Percentiles rank a stretch among this genome's conserved stretches.
phyloP scores from a whole-genome alignment of 2,113 vertebrate species.

The Zingel zingel region DNA sequence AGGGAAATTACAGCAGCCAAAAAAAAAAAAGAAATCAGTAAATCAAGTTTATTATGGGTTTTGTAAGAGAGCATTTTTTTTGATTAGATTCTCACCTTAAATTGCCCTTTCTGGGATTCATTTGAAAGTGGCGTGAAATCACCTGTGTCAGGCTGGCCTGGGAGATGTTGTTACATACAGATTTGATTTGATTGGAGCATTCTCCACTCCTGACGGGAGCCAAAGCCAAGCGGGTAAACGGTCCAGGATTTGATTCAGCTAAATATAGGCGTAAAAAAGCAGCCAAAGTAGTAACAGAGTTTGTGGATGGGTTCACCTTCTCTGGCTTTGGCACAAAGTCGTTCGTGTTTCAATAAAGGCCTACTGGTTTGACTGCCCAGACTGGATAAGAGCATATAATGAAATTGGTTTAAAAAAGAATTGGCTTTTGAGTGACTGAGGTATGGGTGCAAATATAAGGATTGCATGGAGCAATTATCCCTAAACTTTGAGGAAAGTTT shows the following conservation, averaged over 20 bases:
- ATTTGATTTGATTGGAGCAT: slow-evolving; percentile 43
- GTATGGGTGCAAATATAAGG: slow-evolving; percentile 34
- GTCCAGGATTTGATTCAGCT: slow-evolving; percentile 38
- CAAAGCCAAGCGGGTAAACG: slow-evolving; percentile 15
- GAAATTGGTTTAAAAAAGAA: slow-evolving; percentile 34
- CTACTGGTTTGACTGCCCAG: not conserved
- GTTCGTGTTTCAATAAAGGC: slow-evolving; percentile 32
- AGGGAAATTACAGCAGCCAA: slow-evolving; percentile 14
- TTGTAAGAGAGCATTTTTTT: slow-evolving; percentile 20
- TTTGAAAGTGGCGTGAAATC: slow-evolving; percentile 43
- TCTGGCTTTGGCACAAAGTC: slow-evolving; percentile 28
- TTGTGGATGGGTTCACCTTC: slow-evolving; percentile 23
- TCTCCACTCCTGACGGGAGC: slow-evolving; percentile 15
- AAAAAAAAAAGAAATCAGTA: not conserved
- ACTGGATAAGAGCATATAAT: slow-evolving; percentile 31
- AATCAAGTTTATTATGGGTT: slow-evolving; percentile 17
- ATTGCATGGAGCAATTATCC: slow-evolving; percentile 38
- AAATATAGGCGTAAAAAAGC: slow-evolving; percentile 54
- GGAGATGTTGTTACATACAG: slow-evolving; percentile 49
- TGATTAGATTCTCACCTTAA: slow-evolving; percentile 44
- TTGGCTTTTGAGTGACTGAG: slow-evolving; percentile 27
- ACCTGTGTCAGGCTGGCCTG: slow-evolving; percentile 13
- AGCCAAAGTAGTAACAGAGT: slow-evolving; percentile 16
- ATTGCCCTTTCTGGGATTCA: slow-evolving; percentile 31
- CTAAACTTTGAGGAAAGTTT: slow-evolving; percentile 56